Conservation (phyloP, 2,113 vertebrate species). For the Pontoporia blainvillei region DNA sequence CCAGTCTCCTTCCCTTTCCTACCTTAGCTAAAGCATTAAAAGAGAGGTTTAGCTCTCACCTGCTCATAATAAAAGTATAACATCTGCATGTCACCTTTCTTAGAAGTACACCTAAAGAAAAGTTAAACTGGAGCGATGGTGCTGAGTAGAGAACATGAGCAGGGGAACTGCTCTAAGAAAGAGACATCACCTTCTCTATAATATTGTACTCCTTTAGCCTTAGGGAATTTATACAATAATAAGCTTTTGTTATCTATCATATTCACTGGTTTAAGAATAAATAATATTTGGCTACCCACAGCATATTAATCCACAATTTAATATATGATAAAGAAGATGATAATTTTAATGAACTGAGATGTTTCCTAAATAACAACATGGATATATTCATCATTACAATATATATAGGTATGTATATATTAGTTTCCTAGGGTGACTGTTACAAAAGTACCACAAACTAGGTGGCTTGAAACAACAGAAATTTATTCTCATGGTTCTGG, state of each 20-base stretch:
- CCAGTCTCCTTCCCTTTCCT: background rate
- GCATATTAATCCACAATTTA: background rate
- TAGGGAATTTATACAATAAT: background rate
- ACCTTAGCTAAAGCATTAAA: background rate
- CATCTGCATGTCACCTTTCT: background rate
- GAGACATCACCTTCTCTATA: background rate
- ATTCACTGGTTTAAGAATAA: background rate
- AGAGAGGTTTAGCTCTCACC: background rate
- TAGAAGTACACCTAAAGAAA: background rate
- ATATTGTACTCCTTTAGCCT: background rate
- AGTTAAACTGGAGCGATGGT: background rate
- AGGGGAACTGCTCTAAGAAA: background rate
- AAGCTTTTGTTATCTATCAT: background rate
- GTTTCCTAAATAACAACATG: background rate
- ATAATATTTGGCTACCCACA: background rate
- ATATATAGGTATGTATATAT: background rate
- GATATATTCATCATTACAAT: background rate
- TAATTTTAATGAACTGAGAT: background rate
- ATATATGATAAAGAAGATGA: background rate
- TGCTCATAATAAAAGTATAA: background rate
- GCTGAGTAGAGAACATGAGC: fast-evolving
- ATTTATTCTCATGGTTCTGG: background rate
- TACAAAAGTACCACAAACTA: background rate
- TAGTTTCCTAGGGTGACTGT: background rate
- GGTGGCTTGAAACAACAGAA: background rate